Base-by-base conservation (phyloP, 1,140 invertebrate species). In the Drosophila murphyi region DNA sequence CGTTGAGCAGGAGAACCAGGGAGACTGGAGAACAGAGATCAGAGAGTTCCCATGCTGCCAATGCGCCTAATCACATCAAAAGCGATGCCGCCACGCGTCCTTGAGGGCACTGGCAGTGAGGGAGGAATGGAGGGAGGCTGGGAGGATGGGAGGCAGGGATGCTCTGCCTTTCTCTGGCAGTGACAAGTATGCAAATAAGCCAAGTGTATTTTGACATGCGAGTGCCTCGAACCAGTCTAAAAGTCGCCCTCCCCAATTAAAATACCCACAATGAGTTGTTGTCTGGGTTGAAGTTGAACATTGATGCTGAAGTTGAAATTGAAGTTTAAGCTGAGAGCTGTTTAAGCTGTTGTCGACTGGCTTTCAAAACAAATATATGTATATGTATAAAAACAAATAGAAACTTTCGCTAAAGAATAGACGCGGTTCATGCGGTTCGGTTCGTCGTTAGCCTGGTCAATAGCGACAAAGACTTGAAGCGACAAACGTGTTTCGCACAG, bases 371-470 rank as follows among this genome's bases (percentile, higher is more conserved):
- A 74, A 80, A 88, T 52, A 20, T 20, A 20, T 20, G 20, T 20
- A 20, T 20, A 20, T 20, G 1, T 20, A 20, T 1, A 20, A 20
- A 20, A 20, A 80, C 61, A 69, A 73, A 73, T 83, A 82, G 73
- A 64, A 88, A 85, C 85, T 89, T 88, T 88, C 85, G 74, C 78
- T 85, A 69, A 88, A 88, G 83, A 88, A 88, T 80, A 85, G 59
- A 78, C 67, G 48, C 82, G 54, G 64, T 72, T 70, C 76, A 83
- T 78, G 48, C 47, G 34, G 34, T 56, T 41, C 8, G n/a, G 20
- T 20, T 20, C 20, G 20, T 20, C 20, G 20, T 20, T 0, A 67
- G 52, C 10, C 39, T 8, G 20, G 43, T 31, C 41, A 29, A 41
- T 41, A 41, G 39, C 48, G 39, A 20, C 20, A 74, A 86, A 82